Evolutionary conservation across 2,113 vertebrate species (phyloP), one percentile per base, ranked within the genome.

Genomic region (Varanus salvator): DNA sequence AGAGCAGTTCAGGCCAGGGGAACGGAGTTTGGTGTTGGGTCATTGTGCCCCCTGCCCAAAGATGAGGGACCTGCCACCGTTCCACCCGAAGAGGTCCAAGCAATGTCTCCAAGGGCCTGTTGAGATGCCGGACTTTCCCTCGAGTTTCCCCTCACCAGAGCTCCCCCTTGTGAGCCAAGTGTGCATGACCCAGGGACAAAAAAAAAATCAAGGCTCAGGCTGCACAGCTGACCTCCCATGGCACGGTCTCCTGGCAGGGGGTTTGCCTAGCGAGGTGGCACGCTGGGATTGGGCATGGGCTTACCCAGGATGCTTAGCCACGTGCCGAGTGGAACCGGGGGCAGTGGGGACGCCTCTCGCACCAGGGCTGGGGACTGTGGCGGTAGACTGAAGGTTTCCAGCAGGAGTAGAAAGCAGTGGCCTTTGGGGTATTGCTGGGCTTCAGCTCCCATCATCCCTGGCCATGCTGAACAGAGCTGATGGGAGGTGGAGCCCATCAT

Each of bases 141-240:
- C 9, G 29, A 17, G 34, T 34, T 80, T 77, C 75, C 44, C 23
- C 38, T 66, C n/a, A 44, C n/a, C n/a, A 64, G 34, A 68, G 8
- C 5, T 27, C 38, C 23, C 1, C 34, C 60, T 29, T 38, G 11
- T 83, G 54, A 34, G 31, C 54, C 23, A 1, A 19, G 17, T n/a
- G 52, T 81, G 4, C 6, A 34, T 12, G 34, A 23, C 21, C 6
- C 44, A 57, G 12, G 11, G 38, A 14, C 23, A 27, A n/a, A 83
- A 52, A 83, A 52, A 44, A 27, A 64, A 83, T 6, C 44, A 3
- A 25, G 38, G 0, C 60, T 60, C 60, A 83, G 31, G 27, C 38
- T 8, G 34, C 2, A 12, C 3, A 1, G 14, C 1, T 2, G 8
- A 8, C 3, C 64, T 12, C 6, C 34, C 6, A 23, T 15, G 34